phyloP scores from a whole-genome alignment of 1,140 invertebrate genomes.

The Ceratina calcarata region DNA sequence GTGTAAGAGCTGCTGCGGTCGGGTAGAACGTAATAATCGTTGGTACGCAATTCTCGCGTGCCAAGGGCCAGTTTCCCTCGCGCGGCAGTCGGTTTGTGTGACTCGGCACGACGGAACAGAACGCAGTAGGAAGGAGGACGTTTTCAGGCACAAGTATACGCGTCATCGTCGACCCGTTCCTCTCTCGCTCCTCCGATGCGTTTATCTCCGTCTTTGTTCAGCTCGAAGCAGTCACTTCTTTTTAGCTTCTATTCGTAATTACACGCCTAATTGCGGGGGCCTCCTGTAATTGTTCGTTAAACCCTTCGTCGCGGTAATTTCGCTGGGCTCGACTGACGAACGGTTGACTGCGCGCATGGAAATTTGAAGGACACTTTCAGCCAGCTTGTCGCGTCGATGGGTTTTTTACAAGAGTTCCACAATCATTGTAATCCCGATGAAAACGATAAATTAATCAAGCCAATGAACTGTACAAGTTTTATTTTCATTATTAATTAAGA shows the following conservation, averaged over 20 bases:
- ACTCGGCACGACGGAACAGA: too few relatives aligned
- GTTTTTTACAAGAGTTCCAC: neutral
- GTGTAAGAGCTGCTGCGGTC: slow-evolving; percentile 33
- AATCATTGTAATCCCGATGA: slow-evolving; percentile 13
- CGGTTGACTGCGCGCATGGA: slow-evolving; percentile 12
- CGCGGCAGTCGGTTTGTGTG: slow-evolving; percentile 59
- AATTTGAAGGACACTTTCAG: slow-evolving; percentile 24
- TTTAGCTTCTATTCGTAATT: slow-evolving; percentile 35
- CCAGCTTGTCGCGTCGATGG: neutral
- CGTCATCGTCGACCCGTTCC: slow-evolving; percentile 19
- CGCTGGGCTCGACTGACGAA: neutral
- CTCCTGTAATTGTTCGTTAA: slow-evolving; percentile 38
- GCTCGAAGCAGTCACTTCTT: neutral
- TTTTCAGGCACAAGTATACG: neutral
- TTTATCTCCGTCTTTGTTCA: neutral
- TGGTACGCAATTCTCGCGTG: slow-evolving; percentile 72
- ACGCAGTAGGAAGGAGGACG: neutral
- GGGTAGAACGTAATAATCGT: slow-evolving; percentile 68
- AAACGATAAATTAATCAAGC: slow-evolving; percentile 21
- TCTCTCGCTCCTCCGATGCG: neutral
- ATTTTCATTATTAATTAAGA: too few relatives aligned
- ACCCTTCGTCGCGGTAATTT: slow-evolving; percentile 36
- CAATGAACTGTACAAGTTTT: neutral
- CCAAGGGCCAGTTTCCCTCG: slow-evolving; percentile 67
- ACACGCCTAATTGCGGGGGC: slow-evolving; percentile 23